A percentile compares a stretch with the other conserved stretches of the same genome.
phyloP scores from a whole-genome alignment of 2,888 invertebrate genomes.

The Spilarctia lutea region DNA sequence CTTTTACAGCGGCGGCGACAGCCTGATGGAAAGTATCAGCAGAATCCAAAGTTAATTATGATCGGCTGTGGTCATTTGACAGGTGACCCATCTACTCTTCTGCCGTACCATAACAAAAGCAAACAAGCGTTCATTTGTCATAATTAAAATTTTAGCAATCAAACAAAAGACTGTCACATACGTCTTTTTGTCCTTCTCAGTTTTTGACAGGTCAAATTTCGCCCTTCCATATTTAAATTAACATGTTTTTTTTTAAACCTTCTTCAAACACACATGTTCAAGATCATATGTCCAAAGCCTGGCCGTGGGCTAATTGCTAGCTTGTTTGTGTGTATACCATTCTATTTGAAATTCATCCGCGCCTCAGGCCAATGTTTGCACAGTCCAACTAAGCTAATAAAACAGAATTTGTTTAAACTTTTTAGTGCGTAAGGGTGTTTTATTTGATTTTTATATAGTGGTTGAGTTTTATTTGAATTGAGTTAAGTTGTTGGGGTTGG shows the following conservation, averaged over 20 bases:
- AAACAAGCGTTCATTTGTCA: no score
- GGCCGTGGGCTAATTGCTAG: slow-evolving; percentile 79
- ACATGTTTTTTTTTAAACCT: slow-evolving; percentile 23
- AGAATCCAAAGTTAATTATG: no score
- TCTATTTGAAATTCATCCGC: slow-evolving; percentile 73
- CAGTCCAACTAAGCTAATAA: slow-evolving; percentile 74
- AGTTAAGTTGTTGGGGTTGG: slow-evolving; percentile 14
- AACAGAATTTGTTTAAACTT: slow-evolving; percentile 67
- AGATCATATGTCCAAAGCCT: slow-evolving; percentile 62
- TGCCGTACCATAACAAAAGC: no score
- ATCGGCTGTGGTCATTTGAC: no score
- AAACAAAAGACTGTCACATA: background rate
- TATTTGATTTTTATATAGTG: slow-evolving; percentile 56
- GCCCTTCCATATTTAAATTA: slow-evolving; percentile 3
- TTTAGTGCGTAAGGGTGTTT: slow-evolving; percentile 64
- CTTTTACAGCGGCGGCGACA: no score
- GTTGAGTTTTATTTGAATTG: slow-evolving; percentile 48
- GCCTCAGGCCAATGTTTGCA: slow-evolving; percentile 69
- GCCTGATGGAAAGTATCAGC: no score
- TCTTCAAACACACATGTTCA: slow-evolving; percentile 61
- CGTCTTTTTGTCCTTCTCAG: background rate
- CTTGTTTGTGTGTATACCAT: slow-evolving; percentile 64
- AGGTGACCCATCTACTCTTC: no score
- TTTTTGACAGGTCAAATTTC: background rate
- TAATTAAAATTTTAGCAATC: no score